Base-by-base conservation (phyloP, 2,888 invertebrate genomes). In the Chromoteleia sp. region DNA sequence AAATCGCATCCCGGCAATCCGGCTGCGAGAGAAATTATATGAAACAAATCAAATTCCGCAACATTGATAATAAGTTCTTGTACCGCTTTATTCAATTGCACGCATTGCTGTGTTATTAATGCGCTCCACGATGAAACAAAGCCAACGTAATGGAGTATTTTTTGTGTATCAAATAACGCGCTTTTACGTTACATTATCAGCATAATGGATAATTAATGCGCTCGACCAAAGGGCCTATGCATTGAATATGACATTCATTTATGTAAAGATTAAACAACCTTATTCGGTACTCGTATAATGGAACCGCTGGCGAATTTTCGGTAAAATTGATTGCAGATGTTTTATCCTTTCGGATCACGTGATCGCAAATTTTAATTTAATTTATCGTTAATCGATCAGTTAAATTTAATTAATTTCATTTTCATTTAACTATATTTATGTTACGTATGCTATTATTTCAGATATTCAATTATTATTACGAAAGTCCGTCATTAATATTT, bases 11-110 rank as follows among this genome's bases (percentile, higher is more conserved):
- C n/a, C 59, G 59, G 25, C 0, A 8, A 10, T 33, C 10, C 33
- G 10, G 7, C 6, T 2, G 6, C 25, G 25, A 6, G 6, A 25
- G 25, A 14, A 17, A 50, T 36, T 65, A 50, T 33, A 50, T 50
- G 50, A 39, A 58, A 29, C 25, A 48, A 70, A 70, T 70, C 48
- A 25, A 48, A 58, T 70, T 59, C 10, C 45, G 56, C 56, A 56
- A 39, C 70, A 45, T 50, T 68, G 54, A 56, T 56, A 58, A 58
- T 58, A 45, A 70, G 70, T 58, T 58, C 54, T 71, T 71, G 58
- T 56, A 33, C 36, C 70, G 36, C 58, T 39, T 19, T 25, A 59
- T 71, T 71, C 71, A 29, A 71, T 48, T 71, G 58, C 6, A 19
- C 29, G 17, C 17, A 71, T 59, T 71, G 59, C 50, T 48, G 30